Conservation (phyloP, 1,140 invertebrate species). For the Drosophila ironensis region DNA sequence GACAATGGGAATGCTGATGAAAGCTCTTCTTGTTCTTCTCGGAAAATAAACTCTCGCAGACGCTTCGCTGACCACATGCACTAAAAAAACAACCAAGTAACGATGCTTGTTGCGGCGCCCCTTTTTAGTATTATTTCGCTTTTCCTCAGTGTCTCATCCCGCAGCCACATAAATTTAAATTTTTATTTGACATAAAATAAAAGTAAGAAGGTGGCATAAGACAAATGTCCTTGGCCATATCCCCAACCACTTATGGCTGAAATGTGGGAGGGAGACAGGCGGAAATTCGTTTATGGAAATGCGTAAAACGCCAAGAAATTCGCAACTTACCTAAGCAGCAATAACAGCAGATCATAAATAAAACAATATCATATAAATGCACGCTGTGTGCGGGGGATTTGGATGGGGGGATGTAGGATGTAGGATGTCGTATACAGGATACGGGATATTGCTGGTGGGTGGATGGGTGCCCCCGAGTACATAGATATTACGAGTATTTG, state of each 20-base stretch:
- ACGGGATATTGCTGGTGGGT: not conserved
- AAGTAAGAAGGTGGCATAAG: conserved; percentile 47
- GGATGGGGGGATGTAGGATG: not conserved
- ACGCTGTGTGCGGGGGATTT: conserved; percentile 18
- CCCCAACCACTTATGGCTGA: not conserved
- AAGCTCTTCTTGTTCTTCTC: conserved; percentile 9
- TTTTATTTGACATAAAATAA: conserved; percentile 46
- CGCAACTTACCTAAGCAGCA: conserved; percentile 57
- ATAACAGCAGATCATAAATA: conserved; percentile 74
- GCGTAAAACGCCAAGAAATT: conserved; percentile 62
- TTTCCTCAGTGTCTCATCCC: not conserved
- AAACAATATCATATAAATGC: conserved; percentile 75
- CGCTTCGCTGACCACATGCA: too few relatives aligned
- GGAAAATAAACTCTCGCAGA: conserved; percentile 12
- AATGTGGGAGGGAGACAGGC: too few relatives aligned
- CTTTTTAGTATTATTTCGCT: conserved; percentile 8
- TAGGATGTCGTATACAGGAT: not conserved
- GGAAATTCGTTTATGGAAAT: conserved; percentile 70
- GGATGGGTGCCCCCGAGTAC: conserved; percentile 21
- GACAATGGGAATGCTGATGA: conserved; percentile 42
- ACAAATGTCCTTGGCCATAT: conserved; percentile 52
- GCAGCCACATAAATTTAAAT: conserved; percentile 67
- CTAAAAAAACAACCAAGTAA: conserved; percentile 11
- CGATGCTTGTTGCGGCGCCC: too few relatives aligned
- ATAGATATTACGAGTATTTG: conserved; percentile 30